These are phyloP conservation scores for Porites divaricata DNA, from an alignment of 92 coral and sea anemone genomes.

Conservation along the genomic window DNA sequence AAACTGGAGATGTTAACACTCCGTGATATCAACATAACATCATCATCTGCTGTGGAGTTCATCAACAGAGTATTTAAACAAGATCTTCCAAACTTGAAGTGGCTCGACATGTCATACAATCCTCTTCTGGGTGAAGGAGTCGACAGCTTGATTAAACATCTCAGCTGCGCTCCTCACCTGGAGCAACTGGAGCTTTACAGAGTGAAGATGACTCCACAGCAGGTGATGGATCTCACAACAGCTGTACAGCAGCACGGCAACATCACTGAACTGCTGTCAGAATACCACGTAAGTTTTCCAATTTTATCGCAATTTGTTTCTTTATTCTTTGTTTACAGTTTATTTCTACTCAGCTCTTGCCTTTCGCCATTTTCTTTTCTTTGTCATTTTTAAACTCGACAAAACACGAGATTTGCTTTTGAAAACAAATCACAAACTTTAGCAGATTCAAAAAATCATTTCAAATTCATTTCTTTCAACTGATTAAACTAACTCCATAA, in stretches of 20 bases:
- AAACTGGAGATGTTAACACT: neutral
- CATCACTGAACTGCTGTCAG: neutral
- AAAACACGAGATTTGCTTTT: no score
- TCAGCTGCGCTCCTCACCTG: neutral
- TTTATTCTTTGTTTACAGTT: neutral
- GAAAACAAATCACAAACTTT: no score
- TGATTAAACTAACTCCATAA: no score
- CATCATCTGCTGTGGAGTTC: neutral
- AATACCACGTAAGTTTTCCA: neutral
- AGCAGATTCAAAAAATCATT: no score
- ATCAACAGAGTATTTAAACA: neutral
- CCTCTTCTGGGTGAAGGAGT: slow-evolving; percentile 3
- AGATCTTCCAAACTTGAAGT: neutral
- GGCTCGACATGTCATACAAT: neutral
- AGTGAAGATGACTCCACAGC: neutral
- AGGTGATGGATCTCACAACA: neutral
- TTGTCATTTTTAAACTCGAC: no score
- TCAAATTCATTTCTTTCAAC: no score
- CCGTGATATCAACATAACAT: neutral
- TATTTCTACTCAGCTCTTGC: neutral
- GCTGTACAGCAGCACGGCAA: neutral
- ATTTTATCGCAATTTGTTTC: neutral
- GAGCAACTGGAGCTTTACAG: neutral
- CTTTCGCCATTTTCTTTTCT: neutral
- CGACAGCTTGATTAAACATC: neutral